phyloP scores from a whole-genome alignment of 2,113 vertebrate species.

The Monarcha castaneiventris region DNA sequence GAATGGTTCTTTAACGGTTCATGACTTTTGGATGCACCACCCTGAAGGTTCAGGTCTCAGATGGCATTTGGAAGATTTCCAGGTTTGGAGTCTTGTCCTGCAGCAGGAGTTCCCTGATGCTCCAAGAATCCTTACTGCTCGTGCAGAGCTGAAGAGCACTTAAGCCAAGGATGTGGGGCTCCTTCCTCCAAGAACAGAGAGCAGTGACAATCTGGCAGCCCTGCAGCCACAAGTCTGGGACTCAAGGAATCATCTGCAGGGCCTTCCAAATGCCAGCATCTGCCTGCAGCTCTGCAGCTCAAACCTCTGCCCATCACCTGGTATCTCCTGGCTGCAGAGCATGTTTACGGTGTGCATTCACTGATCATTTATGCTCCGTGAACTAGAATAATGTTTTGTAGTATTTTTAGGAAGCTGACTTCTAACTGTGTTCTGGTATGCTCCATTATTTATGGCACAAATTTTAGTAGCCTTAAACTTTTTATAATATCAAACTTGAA shows the following conservation, averaged over 20 bases:
- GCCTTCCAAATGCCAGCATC: background rate
- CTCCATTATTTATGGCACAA: background rate
- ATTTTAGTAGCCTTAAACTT: background rate
- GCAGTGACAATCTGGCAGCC: background rate
- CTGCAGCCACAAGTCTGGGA: background rate
- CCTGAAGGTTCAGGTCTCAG: background rate
- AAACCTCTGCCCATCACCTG: background rate
- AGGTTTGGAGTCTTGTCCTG: background rate
- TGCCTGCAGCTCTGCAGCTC: background rate
- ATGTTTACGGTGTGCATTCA: background rate
- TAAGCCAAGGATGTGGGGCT: background rate
- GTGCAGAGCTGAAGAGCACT: background rate
- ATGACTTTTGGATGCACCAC: background rate
- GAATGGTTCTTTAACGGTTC: background rate
- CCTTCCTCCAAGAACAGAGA: background rate
- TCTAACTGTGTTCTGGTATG: background rate
- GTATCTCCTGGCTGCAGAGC: background rate
- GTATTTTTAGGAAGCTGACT: background rate
- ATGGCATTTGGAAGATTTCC: background rate
- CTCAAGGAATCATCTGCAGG: accelerated
- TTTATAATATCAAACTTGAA: background rate
- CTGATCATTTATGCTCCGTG: background rate
- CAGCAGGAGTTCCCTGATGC: background rate
- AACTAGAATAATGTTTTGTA: background rate
- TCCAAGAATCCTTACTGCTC: background rate